Base-by-base conservation (phyloP, 2,797 vertebrate genomes). In the Gobio occitaniae region DNA sequence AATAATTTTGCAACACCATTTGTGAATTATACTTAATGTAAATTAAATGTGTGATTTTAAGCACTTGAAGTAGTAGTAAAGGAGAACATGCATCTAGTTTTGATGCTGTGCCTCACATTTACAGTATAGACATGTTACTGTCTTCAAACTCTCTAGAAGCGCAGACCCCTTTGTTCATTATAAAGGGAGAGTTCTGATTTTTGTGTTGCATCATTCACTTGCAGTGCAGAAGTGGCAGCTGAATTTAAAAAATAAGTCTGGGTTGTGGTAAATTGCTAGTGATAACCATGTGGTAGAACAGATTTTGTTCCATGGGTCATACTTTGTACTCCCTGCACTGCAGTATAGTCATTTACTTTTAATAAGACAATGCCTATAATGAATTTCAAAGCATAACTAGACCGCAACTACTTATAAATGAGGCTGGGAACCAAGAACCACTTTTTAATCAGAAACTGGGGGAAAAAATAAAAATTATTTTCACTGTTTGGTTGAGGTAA, bases 341-440 rank as follows among this genome's bases (percentile, higher is more conserved):
- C 38, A 47, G 36, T 25, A 4, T 47, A 78, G 56, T 63, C 56
- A 2, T 63, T 38, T 78, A n/a, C 19, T 56, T 76, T 56, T 56
- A 76, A 76, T 63, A 78, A 78, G 76, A 78, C 36, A 44, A 25
- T 41, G 76, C 16, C 25, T 54, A 66, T 83, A 25, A 82, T 41
- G 72, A 76, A 77, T 77, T 77, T 83, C 47, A 66, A 21, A 72
- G 19, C 17, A 72, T 16, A 83, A 52, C 56, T 61, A 54, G 71
- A 70, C 4, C 25, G 0, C 0, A 41, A 29, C 36, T 41, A 29
- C 56, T 61, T 78, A 17, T 78, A 78, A 29, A 78, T 78, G 36
- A 78, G n/a, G 15, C 76, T 78, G 21, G 21, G 36, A 63, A 63
- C 38, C 21, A 63, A 78, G 75, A 29, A 61, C 8, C 56, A 44